Conservation (phyloP, 2,888 invertebrate species). For the Digitonthophagus gazella region DNA sequence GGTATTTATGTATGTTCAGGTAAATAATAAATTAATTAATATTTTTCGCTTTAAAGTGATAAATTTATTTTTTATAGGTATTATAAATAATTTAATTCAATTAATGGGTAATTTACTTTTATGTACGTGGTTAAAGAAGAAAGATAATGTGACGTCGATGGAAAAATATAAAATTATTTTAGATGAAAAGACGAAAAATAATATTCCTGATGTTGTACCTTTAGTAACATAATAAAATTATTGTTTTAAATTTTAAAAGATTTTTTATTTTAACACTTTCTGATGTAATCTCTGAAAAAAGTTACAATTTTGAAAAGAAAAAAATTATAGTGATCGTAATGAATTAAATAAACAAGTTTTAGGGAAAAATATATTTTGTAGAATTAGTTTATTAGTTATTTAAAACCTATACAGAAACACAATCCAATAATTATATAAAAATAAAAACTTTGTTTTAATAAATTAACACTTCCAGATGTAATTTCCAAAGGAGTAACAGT, state of each 20-base stretch:
- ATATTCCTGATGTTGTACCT: conserved; percentile 33
- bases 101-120: conserved; percentile 30
- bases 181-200: conserved; percentile 11
- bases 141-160: background rate
- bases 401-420: too few species aligned
- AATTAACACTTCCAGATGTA: background rate
- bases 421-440: background rate
- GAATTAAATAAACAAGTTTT: too few species aligned
- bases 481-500: conserved; percentile 27
- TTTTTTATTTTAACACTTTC: too few species aligned
- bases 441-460: background rate
- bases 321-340: too few species aligned
- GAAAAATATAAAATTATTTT: conserved; percentile 19
- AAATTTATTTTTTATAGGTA: conserved; percentile 28
- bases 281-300: too few species aligned
- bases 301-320: too few species aligned
- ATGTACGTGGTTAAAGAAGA: conserved; percentile 23
- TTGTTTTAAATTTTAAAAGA: too few species aligned
- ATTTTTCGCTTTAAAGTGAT: conserved; percentile 3
- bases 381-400: too few species aligned
- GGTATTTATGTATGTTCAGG: conserved; percentile 89
- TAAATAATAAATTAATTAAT: conserved; percentile 33
- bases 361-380: too few species aligned
- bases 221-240: conserved; percentile 20
- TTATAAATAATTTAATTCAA: conserved; percentile 32